Evolutionary conservation across 2,113 vertebrate genomes (phyloP).

Genomic region (Calypte anna): DNA sequence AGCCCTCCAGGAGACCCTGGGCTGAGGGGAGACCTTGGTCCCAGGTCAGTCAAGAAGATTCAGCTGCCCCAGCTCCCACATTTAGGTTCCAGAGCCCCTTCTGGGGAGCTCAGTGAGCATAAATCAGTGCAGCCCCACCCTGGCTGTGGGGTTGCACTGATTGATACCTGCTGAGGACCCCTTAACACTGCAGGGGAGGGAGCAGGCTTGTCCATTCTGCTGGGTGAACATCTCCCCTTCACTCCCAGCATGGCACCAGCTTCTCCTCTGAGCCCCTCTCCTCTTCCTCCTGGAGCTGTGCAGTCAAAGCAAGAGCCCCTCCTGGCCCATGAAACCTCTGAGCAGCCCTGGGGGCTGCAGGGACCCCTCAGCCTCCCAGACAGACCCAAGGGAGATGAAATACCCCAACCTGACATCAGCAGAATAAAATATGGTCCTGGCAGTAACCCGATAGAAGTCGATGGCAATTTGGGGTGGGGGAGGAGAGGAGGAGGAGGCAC

Average conservation of each 20-base stretch:
- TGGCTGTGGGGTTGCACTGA: neutral
- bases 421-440: neutral
- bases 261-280: neutral
- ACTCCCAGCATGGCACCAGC: neutral
- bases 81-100: neutral
- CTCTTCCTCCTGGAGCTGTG: neutral
- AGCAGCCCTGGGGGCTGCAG: neutral
- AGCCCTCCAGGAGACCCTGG: neutral
- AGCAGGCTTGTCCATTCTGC: neutral
- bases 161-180: neutral
- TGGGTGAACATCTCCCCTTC: neutral
- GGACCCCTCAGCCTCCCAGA: neutral
- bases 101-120: neutral
- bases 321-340: rapidly evolving
- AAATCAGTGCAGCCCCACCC: neutral
- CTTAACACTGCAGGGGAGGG: neutral
- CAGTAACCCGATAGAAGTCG: neutral
- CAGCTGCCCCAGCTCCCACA: rapidly evolving
- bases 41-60: neutral
- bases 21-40: neutral
- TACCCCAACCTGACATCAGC: neutral
- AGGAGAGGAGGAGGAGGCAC: neutral
- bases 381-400: neutral
- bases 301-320: rapidly evolving
- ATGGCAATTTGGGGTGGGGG: neutral